Percentiles rank a stretch among this genome's conserved stretches.
phyloP scores from a whole-genome alignment of 2,797 vertebrate genomes.

The Masticophis lateralis region DNA sequence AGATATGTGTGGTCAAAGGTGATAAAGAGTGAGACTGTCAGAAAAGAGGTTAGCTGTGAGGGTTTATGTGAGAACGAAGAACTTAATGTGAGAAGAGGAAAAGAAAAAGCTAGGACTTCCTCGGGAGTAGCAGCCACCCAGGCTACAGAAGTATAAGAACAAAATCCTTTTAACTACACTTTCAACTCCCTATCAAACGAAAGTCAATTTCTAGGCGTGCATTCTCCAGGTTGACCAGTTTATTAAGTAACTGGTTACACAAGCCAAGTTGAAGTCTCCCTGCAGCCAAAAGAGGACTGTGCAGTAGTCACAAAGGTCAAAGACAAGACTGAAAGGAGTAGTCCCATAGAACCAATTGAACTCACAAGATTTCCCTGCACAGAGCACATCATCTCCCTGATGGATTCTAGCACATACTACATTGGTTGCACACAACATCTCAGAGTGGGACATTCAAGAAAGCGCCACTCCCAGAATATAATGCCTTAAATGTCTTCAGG shows the following conservation, averaged over 20 bases:
- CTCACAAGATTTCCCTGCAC: background rate
- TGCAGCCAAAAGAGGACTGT: background rate
- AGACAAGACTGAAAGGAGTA: background rate
- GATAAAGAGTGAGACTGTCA: background rate
- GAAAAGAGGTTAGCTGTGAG: background rate
- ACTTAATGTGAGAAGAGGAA: background rate
- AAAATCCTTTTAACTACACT: background rate
- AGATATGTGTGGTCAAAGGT: background rate
- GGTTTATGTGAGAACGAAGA: background rate
- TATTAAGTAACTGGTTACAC: background rate
- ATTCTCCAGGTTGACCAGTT: background rate
- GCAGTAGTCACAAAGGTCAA: background rate
- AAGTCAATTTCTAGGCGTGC: background rate
- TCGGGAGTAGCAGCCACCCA: background rate
- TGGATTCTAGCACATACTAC: background rate
- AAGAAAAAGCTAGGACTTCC: background rate
- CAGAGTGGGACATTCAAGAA: background rate
- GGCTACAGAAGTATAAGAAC: background rate
- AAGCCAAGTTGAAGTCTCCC: background rate
- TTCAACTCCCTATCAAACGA: background rate
- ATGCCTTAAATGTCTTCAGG: background rate
- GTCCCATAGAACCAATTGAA: background rate
- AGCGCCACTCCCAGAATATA: background rate
- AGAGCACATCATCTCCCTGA: background rate
- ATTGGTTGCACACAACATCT: background rate